Base-by-base conservation (phyloP, 37 sponge, comb jelly and placozoan genomes). In the Bolinopsis microptera region DNA sequence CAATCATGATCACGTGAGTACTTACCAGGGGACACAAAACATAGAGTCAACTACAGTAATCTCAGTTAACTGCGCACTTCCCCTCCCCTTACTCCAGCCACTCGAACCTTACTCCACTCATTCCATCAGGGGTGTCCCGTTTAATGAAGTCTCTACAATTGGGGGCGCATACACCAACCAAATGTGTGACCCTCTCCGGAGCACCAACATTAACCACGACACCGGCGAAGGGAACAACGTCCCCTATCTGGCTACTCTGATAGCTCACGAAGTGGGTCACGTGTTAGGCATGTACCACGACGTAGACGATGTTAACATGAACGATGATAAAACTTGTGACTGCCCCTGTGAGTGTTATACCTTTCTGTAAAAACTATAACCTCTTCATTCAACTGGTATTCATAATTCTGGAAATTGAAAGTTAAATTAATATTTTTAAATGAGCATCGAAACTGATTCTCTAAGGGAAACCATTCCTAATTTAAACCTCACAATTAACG, bases 241-340 rank as follows among this genome's bases (percentile, higher is more conserved):
- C 3, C 38, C 83, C 35, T 86, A 41, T 30, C 25, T 39, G 2
- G 24, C 48, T 21, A 41, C 61, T 22, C 30, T 86, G 61, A 41
- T 86, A 41, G 90, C 90, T 2, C 90, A 86, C 61, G 90, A 86
- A 48, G 24, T 86, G 1, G 90, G 90, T 5, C 90, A 86, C 90
- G 61, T 41, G 5, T 1, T 86, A 26, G 90, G 90, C 0, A 39
- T 38, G 40, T 39, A 41, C 28, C 90, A 86, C 36, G 90, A 86
- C 30, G 36, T n/a, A n/a, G 90, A 86, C 30, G 36, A 21, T 16
- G 61, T 86, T 0, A 41, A 41, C 61, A 41, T 3, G 27, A 27
- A 27, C 40, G 61, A 40, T 8, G 23, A 86, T 25, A 38, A 34
- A n/a, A 41, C 90, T 32, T 77, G 80, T 32, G 35, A 86, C 27